Evolutionary conservation across 53 echinoderm and acorn worm species (phyloP).

Genomic region (Holothuria leucospilota): DNA sequence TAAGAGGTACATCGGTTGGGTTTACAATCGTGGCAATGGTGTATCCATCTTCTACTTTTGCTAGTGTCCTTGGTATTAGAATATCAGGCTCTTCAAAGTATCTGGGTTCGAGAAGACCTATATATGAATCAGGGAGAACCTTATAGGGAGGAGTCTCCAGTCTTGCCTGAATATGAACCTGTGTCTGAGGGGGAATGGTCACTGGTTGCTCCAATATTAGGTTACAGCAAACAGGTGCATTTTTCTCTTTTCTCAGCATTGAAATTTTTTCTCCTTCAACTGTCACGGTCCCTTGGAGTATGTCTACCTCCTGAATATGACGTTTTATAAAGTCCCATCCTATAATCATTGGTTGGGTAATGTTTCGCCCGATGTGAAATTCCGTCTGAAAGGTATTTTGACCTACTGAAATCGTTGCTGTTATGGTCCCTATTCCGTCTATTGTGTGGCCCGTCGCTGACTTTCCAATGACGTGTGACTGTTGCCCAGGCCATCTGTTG

Average conservation of each 20-base stretch:
- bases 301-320: background rate
- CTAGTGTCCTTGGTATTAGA: constrained; percentile 11
- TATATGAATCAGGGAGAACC: background rate
- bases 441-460: constrained; percentile 8
- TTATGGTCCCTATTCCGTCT: constrained; percentile 8
- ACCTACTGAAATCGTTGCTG: background rate
- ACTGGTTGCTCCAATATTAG: background rate
- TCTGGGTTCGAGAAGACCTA: constrained; percentile 11
- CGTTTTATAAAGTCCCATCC: constrained; percentile 29
- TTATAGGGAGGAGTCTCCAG: background rate
- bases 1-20: background rate
- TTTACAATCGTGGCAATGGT: constrained; percentile 14
- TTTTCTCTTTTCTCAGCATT: background rate
- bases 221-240: background rate
- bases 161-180: background rate
- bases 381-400: background rate
- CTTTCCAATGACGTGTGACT: background rate
- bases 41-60: background rate
- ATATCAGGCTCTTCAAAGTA: background rate
- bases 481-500: background rate
- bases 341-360: constrained; percentile 15
- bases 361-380: constrained; percentile 22
- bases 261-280: background rate
- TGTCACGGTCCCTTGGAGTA: background rate
- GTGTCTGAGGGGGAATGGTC: constrained; percentile 9